Evolutionary conservation across 35 echinoderm and acorn worm species (phyloP).

Genomic region (Lytechinus variegatus): DNA sequence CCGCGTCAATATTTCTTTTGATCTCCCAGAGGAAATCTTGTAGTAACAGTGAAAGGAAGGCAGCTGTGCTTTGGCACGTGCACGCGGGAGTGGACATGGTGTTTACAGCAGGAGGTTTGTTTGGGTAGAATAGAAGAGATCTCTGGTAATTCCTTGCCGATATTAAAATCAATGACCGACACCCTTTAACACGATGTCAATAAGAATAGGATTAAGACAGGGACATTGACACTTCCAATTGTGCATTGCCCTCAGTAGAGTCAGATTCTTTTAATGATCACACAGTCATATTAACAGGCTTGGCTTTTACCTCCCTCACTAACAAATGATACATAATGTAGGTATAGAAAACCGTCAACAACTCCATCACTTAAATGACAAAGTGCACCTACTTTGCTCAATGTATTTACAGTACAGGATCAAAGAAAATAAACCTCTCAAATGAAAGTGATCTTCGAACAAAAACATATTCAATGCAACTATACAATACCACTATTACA

Average conservation of each 20-base stretch:
- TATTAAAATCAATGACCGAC: conserved; percentile 5
- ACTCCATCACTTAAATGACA: neutral
- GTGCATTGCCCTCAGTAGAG: neutral
- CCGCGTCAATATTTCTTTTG: conserved; percentile 35
- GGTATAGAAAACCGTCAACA: neutral
- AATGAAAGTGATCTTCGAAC: neutral
- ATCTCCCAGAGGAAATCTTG: conserved; percentile 31
- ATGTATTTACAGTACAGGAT: too few relatives aligned
- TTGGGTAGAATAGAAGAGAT: neutral
- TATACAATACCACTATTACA: neutral
- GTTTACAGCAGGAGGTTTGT: neutral
- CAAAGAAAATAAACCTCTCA: too few relatives aligned
- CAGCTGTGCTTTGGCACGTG: conserved; percentile 39
- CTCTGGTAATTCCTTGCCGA: neutral
- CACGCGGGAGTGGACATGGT: neutral
- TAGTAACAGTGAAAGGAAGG: conserved; percentile 8
- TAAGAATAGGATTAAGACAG: conserved; percentile 3
- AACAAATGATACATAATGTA: neutral
- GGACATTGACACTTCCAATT: neutral
- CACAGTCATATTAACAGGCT: neutral
- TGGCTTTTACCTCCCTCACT: neutral
- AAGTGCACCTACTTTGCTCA: neutral
- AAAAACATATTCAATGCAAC: neutral
- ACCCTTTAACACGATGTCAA: neutral
- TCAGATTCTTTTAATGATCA: neutral